Conservation (phyloP, 2,888 invertebrate species). For the Meteorus colon region DNA sequence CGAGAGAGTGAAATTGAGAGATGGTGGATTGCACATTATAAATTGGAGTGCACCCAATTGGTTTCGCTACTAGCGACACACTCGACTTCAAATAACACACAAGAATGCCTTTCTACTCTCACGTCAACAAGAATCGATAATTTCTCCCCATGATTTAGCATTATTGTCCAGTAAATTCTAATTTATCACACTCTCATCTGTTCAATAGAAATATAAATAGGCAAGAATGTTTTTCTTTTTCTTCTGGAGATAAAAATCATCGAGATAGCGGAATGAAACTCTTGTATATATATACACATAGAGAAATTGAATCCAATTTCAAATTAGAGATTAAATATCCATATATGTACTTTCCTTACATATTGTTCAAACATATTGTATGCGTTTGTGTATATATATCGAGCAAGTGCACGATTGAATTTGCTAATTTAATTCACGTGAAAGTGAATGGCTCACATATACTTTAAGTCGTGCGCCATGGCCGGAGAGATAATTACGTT, state of each 20-base stretch:
- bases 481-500: constrained; percentile 33
- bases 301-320: neutral
- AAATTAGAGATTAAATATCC: neutral
- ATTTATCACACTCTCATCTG: neutral
- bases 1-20: constrained; percentile 16
- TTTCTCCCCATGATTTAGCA: constrained; percentile 2
- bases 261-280: neutral
- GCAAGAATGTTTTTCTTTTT: neutral
- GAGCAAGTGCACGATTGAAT: constrained; percentile 11
- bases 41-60: neutral
- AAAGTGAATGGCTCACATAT: constrained; percentile 45
- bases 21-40: neutral
- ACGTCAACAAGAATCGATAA: neutral
- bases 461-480: constrained; percentile 29
- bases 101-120: constrained; percentile 22
- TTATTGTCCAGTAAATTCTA: neutral
- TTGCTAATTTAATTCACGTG: constrained; percentile 50
- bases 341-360: neutral
- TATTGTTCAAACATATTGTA: neutral
- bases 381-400: neutral
- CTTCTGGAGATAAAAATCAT: neutral
- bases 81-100: neutral
- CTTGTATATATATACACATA: neutral
- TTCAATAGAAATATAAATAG: neutral
- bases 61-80: neutral